Evolutionary conservation across 2,797 vertebrate genomes (phyloP), one percentile per base, ranked within the genome.

Genomic region (Spondyliosoma cantharus): DNA sequence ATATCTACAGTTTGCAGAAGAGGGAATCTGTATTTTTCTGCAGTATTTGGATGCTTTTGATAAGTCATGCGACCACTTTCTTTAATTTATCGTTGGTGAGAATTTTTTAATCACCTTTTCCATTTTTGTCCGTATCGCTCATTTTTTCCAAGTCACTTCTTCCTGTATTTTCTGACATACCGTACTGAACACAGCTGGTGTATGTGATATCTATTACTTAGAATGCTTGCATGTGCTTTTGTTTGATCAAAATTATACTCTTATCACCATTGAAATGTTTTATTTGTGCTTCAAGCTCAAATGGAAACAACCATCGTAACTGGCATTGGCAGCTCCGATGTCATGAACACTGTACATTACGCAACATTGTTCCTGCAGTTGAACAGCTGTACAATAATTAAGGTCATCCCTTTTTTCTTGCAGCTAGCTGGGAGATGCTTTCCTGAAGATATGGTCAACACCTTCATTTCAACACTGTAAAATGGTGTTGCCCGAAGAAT

Each of bases 181-280:
- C 64, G 22, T 60, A 22, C 16, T 27, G 11, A n/a, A 42, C 57
- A 48, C 76, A 78, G 59, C 77, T 56, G 46, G n/a, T 65, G 32
- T 60, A 48, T 43, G 54, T 64, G 20, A 24, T 71, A 52, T 67
- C 45, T 78, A 19, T 66, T n/a, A 62, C 56, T 49, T 70, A 16
- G 43, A 62, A 80, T 63, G 54, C 68, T 63, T 84, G 85, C 80
- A 76, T 86, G 86, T 81, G 56, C 53, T 85, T 71, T 74, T 60
- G 15, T 88, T 84, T 62, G 24, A 58, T 75, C 15, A 8, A 17
- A 52, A 27, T 78, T 46, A 17, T 8, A 37, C 24, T 62, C 19
- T 42, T 60, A 37, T 65, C 37, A 37, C 37, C 45, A 5, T 57
- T 73, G 11, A 20, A 43, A 53, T 29, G 25, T 24, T 56, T 75